Conservation (phyloP, 2,113 vertebrate genomes). For the Daphoenositta chrysoptera region DNA sequence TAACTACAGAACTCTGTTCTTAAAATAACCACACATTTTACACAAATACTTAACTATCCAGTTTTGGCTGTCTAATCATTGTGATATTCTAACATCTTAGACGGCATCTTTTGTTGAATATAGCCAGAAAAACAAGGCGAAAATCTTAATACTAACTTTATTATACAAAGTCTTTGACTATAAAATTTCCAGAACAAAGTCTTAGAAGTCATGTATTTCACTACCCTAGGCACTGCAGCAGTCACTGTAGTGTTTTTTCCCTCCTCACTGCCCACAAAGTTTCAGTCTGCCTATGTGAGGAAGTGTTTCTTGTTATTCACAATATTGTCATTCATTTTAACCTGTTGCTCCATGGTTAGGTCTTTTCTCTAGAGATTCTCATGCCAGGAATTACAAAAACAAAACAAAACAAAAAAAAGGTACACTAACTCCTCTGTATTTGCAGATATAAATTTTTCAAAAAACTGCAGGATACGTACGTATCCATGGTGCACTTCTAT, state of each 20-base stretch:
- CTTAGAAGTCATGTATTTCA: background rate
- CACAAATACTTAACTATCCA: background rate
- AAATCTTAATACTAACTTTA: background rate
- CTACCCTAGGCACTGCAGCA: background rate
- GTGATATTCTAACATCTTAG: background rate
- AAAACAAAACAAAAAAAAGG: background rate
- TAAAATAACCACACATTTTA: background rate
- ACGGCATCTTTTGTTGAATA: background rate
- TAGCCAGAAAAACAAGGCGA: background rate
- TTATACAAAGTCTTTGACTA: background rate
- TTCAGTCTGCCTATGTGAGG: background rate
- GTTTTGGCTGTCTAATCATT: background rate
- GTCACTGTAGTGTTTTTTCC: background rate
- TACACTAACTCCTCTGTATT: background rate
- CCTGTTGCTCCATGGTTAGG: background rate
- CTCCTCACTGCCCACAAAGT: background rate
- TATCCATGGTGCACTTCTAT: background rate
- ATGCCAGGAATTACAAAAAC: background rate
- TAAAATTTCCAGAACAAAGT: background rate
- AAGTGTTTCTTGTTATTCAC: background rate
- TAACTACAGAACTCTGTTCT: background rate
- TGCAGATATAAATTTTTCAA: background rate
- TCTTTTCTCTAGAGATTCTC: background rate
- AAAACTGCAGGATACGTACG: background rate
- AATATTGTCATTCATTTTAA: background rate